These are phyloP conservation scores for Emydoidea blandingii DNA, from an alignment of 2,797 vertebrate genomes.

Conservation along the genomic window DNA sequence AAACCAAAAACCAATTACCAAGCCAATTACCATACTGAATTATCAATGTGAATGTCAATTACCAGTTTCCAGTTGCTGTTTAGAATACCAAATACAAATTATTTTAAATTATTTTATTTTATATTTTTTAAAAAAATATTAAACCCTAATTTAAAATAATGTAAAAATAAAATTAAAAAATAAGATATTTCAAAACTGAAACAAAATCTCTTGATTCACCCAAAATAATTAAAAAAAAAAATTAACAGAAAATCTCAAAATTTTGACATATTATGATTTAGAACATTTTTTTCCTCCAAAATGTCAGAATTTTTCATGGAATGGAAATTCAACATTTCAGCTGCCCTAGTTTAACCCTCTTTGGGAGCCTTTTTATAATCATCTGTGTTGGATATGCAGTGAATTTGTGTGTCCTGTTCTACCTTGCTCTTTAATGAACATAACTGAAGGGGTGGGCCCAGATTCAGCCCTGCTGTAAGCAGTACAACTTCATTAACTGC, in stretches of 20 bases:
- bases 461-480: neutral
- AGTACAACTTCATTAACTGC: neutral
- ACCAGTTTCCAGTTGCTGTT: neutral
- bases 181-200: neutral
- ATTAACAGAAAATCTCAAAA: neutral
- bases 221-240: neutral
- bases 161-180: neutral
- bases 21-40: neutral
- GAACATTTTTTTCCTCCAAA: neutral
- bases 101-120: neutral
- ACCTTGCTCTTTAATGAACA: neutral
- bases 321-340: neutral
- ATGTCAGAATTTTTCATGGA: neutral
- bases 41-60: neutral
- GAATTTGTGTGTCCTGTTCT: neutral
- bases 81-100: neutral
- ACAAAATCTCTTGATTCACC: neutral
- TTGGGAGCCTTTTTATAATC: neutral
- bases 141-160: neutral
- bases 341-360: neutral
- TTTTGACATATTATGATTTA: neutral
- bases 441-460: neutral
- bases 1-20: neutral
- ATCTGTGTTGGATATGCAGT: neutral
- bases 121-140: neutral